Evolutionary conservation across 2,113 vertebrate species (phyloP), one percentile per base, ranked within the genome.

Genomic region (Vidua macroura): DNA sequence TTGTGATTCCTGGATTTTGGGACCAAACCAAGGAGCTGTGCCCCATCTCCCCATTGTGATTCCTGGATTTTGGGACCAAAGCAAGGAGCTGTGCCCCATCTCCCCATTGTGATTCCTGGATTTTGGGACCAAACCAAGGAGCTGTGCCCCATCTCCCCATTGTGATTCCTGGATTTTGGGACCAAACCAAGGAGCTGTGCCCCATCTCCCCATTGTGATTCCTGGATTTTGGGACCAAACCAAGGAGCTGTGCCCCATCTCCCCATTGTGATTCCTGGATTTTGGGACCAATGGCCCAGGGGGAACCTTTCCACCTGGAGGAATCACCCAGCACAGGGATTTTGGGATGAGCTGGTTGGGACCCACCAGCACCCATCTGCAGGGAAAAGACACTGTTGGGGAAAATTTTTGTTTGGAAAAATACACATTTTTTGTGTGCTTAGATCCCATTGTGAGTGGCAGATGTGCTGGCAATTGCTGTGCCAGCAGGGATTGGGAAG

Each of bases 211-310:
- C 35, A 35, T 35, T 35, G 35, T 35, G 35, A 35, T 35, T 35
- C 35, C 35, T 35, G 35, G 35, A 35, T 35, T 35, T 35, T 35
- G 35, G 35, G 20, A 21, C 44, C 31, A 30, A 44, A 33, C 3
- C 62, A n/a, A 28, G 24, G 28, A 35, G 6, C 52, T 13, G 33
- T 83, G 43, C 18, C 24, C 31, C 9, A 35, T 35, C 31, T 37
- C n/a, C 9, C 10, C 0, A 0, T 2, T 24, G 17, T 0, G 0
- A n/a, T 44, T 20, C 23, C 64, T 33, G 12, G 22, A 12, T 8
- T 70, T 51, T 28, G 84, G 62, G 48, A 15, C 55, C 22, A 4
- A 5, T 3, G 33, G 51, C 31, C 7, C 35, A 2, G 6, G 16
- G 27, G 27, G 9, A 44, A 13, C 24, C 22, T 49, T 51, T 22